Evolutionary conservation across 92 coral and sea anemone genomes (phyloP), one percentile per base, ranked within the genome.

Genomic region (Anthopleura xanthogrammica): DNA sequence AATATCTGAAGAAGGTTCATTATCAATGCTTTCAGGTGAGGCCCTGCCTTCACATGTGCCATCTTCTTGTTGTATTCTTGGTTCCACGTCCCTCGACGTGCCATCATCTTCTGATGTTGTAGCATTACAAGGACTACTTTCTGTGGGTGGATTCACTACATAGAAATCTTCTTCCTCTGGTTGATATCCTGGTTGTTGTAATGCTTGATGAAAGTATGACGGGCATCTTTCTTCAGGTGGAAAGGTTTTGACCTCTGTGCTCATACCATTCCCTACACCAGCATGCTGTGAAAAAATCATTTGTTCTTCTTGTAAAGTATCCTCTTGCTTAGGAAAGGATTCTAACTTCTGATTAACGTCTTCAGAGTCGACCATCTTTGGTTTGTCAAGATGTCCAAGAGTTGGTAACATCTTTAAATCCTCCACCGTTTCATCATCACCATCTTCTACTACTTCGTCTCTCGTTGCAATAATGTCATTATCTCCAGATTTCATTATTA

Each of bases 141-240:
- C 72, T 64, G 11, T 5, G 14, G 84, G 84, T 2, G 84, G 84
- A 68, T 62, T 81, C 41, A 81, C 64, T 5, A 65, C 84, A 13
- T 81, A 81, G 16, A 43, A 81, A 1, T 75, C 78, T 36, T 75
- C 78, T 36, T 78, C 36, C 11, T 19, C 70, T 36, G n/a, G 52
- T 36, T 82, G 50, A n/a, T 2, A 41, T 41, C 73, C 58, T 39
- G 60, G 43, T 41, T 14, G 41, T 76, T 22, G 79, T 16, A 39
- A 13, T 1, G 8, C 56, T 2, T 43, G 79, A 40, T 4, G 79
- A 29, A 24, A 29, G 74, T 68, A 68, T 10, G 74, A 68, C 0
- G 74, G 74, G 16, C 17, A 12, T 10, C 74, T 23, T 68, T 68
- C 74, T 29, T 68, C 13, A 24, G 74, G 42, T 68, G 74, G 43